These are phyloP conservation scores for Ectropis grisescens DNA, from an alignment of 1,140 invertebrate species.

Conservation along the genomic window DNA sequence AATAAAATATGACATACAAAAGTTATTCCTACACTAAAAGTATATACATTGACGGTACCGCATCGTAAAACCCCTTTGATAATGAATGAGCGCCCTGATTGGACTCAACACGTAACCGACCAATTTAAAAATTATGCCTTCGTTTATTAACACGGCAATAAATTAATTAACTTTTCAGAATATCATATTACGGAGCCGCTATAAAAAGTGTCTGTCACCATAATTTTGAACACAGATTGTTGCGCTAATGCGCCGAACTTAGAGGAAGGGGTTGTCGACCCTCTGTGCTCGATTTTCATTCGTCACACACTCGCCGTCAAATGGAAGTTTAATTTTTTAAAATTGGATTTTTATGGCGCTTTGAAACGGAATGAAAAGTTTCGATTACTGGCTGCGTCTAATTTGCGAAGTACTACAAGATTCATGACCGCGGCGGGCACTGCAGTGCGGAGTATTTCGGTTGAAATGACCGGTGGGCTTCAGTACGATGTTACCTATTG, in stretches of 20 bases:
- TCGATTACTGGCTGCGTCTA: too few relatives aligned
- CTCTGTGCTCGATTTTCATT: conserved; percentile 41
- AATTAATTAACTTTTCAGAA: conserved; percentile 50
- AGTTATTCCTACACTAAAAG: too few relatives aligned
- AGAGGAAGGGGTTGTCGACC: conserved; percentile 40
- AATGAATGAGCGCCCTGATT: too few relatives aligned
- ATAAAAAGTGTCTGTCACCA: conserved; percentile 55
- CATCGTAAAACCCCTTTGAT: too few relatives aligned
- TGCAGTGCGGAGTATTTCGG: too few relatives aligned
- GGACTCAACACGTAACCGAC: too few relatives aligned
- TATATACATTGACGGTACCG: too few relatives aligned
- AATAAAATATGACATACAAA: too few relatives aligned
- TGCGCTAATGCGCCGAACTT: conserved; percentile 30
- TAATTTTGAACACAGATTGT: conserved; percentile 59
- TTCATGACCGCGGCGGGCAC: too few relatives aligned
- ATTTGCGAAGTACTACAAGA: too few relatives aligned
- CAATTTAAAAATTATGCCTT: conserved; percentile 30
- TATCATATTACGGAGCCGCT: conserved; percentile 31
- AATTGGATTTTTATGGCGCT: conserved; percentile 59
- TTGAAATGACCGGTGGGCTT: too few relatives aligned
- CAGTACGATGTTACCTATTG: too few relatives aligned
- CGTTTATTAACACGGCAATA: conserved; percentile 38
- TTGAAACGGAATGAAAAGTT: conserved; percentile 33
- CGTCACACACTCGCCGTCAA: conserved; percentile 55
- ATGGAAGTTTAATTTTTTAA: conserved; percentile 61